phyloP scores from a whole-genome alignment of 2,888 invertebrate species.

The Sphaerolaimus hirsutus region DNA sequence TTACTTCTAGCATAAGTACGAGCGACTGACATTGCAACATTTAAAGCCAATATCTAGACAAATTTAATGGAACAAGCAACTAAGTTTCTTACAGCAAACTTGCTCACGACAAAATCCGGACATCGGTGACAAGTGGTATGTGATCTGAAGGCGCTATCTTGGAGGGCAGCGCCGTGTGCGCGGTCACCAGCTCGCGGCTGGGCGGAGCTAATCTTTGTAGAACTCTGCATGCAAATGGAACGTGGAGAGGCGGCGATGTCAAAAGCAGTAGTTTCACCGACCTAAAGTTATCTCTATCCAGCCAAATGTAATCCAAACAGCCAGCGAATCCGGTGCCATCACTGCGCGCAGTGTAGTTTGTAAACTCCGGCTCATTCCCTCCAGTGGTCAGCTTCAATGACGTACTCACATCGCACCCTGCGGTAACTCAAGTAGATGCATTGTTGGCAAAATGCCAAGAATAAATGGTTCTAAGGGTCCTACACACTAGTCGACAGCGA shows the following conservation, averaged over 20 bases:
- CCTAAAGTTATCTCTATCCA: constrained; percentile 5
- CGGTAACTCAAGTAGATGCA: too few relatives aligned
- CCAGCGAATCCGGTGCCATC: constrained; percentile 1
- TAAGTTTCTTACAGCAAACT: too few relatives aligned
- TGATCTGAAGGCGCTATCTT: constrained; percentile 77
- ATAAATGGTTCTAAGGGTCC: too few relatives aligned
- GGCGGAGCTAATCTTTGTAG: constrained; percentile 70
- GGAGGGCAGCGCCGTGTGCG: constrained; percentile 57
- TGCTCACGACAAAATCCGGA: constrained; percentile 1
- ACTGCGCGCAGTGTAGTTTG: not conserved
- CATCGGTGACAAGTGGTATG: constrained; percentile 55
- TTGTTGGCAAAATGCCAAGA: too few relatives aligned
- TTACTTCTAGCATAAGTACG: too few relatives aligned
- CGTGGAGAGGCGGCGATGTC: constrained; percentile 26
- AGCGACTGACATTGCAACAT: too few relatives aligned
- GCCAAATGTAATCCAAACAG: constrained; percentile 2
- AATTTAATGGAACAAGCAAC: too few relatives aligned
- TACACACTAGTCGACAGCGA: too few relatives aligned
- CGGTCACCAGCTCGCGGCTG: constrained; percentile 45
- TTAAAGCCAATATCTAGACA: too few relatives aligned
- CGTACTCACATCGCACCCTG: too few relatives aligned
- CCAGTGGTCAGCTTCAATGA: not conserved
- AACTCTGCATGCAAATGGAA: too few relatives aligned
- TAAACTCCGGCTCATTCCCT: too few relatives aligned
- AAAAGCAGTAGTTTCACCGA: not conserved